Evolutionary conservation across 2,888 invertebrate genomes (phyloP), one percentile per base, ranked within the genome.

Genomic region (Seira sanloemensis): DNA sequence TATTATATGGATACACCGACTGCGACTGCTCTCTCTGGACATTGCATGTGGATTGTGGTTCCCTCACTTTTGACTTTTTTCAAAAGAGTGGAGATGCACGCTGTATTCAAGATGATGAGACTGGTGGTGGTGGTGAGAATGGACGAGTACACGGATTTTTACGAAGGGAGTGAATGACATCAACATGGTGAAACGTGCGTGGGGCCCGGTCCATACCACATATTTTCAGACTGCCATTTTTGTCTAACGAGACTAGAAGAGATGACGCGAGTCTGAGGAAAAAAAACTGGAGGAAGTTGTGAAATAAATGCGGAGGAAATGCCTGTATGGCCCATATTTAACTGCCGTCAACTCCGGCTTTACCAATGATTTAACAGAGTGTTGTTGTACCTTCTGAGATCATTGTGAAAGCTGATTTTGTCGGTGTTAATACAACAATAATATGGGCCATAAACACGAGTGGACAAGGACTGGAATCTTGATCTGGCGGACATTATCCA

Each of bases 321-420:
- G 37, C 37, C 37, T 7, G 4, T 37, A 7, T 37, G 5, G 5
- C 37, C 37, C 37, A 37, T 37, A 37, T 37, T 7, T 7, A 78
- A 85, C 85, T 79, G 79, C 79, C 81, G 84, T 85, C 87, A 83
- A 87, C 85, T 85, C 85, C 87, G 80, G 86, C 87, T 81, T 87
- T 87, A 83, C 77, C 83, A 87, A 85, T 87, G 87, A 87, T 87
- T 87, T 85, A 83, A 72, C 87, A 87, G 87, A 87, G 82, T 85
- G 79, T 54, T 80, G 66, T 85, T 87, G 80, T 77, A 79, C 77
- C 83, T 79, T 85, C 87, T 87, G 87, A 85, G 87, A 87, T 87
- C 85, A 87, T 87, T 85, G 87, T 84, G 87, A 87, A 87, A 87
- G 87, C 87, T 85, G 87, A 85, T 85, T 85, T 86, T 79, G 86